Base-by-base conservation (phyloP, 2,113 vertebrate species). In the Nasalis larvatus region DNA sequence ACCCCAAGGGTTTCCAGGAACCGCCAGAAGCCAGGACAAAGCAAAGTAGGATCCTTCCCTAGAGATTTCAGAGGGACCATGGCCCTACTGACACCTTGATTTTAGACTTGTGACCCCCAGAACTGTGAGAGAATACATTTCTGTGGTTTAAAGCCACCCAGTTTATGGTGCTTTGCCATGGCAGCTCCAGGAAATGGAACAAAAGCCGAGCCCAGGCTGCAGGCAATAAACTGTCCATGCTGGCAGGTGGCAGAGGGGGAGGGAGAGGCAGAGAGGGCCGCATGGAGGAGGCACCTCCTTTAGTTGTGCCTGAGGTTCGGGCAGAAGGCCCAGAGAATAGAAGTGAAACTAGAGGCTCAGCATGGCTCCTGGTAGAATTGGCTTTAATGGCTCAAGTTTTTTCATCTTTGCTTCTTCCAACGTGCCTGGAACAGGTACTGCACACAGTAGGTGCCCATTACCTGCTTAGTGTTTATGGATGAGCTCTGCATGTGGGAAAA, bases 181-280 rank as follows among this genome's bases (percentile, higher is more conserved):
- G 32, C 49, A 6, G 17, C 68, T 52, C 9, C 18, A 0, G 40
- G 84, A 82, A 56, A 80, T 3, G 0, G 21, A 76, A 58, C 45
- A 86, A 25, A 56, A 25, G 32, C 40, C 4, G 4, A 42, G 45
- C 23, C 78, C 76, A 3, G 30, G 52, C 1, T 23, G 42, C 11
- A 3, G 1, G 49, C 5, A 21, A 45, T 21, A n/a, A 18, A 11
- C 40, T 2, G 3, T 25, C 3, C 2, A 23, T 32, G 45, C 47
- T 37, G 49, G 63, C 12, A 7, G 20, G 32, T 3, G 13, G 32
- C 2, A 1, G 74, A n/a, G 60, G 25, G 69, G 18, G 13, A 7
- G 6, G 18, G 20, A 37, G 0, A 1, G 5, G n/a, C 52, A 40
- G 42, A 17, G 21, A 47, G 60, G 91, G 18, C 66, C 27, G 14